phyloP scores from a whole-genome alignment of 2,113 vertebrate genomes.

The Sceloporus tristichus region DNA sequence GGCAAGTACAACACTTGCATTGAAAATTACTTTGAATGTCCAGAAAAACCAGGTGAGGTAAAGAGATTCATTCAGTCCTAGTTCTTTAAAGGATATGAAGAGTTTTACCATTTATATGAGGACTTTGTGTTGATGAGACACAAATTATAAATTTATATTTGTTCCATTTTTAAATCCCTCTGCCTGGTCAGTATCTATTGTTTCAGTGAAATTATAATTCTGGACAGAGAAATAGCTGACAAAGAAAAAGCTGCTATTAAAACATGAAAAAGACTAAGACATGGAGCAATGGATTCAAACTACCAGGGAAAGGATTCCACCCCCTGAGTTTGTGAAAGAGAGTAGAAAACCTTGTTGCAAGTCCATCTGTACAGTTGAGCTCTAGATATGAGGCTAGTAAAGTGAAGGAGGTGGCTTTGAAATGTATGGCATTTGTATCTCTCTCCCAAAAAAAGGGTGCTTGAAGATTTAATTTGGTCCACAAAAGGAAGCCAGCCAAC shows the following conservation, averaged over 20 bases:
- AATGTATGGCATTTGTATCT: neutral
- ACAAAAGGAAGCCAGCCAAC: neutral
- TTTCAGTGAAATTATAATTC: constrained; percentile 51
- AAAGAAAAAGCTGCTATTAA: constrained; percentile 40
- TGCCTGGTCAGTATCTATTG: constrained; percentile 34
- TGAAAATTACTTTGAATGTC: constrained; percentile 63
- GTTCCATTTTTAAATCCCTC: constrained; percentile 45
- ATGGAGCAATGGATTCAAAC: no score
- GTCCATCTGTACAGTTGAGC: no score
- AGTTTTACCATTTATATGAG: constrained; percentile 59
- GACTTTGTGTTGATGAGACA: neutral
- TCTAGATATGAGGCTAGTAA: neutral
- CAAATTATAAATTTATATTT: neutral
- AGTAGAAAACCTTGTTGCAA: neutral
- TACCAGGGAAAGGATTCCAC: neutral
- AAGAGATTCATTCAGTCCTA: constrained; percentile 1
- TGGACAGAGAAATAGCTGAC: constrained; percentile 35
- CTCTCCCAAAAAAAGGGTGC: neutral
- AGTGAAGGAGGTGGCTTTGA: neutral
- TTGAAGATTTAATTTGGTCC: neutral
- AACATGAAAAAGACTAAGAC: no score
- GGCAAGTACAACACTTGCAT: constrained; percentile 50
- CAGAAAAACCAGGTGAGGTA: neutral
- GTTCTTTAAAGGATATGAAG: constrained; percentile 44
- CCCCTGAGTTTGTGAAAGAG: neutral